Evolutionary conservation across 2,113 vertebrate genomes (phyloP).

Genomic region (Corvus hawaiiensis): DNA sequence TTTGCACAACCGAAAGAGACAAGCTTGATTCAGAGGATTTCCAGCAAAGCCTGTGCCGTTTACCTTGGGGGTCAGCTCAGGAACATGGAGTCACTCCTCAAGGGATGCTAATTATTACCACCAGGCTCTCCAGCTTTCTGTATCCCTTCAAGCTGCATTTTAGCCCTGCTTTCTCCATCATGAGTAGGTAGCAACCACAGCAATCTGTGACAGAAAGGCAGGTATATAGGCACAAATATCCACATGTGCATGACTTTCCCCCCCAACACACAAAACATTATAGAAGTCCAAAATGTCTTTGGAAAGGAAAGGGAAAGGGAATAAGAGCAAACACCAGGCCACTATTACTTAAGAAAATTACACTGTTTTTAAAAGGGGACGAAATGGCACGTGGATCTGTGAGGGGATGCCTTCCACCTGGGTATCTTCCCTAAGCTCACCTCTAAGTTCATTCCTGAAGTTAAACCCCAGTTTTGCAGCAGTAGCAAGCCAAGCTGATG

Average conservation of each 20-base stretch:
- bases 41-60: neutral
- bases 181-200: neutral
- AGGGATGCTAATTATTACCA: neutral
- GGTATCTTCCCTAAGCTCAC: neutral
- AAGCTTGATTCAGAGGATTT: neutral
- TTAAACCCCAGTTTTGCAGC: neutral
- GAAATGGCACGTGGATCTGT: neutral
- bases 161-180: neutral
- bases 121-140: rapidly evolving
- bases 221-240: neutral
- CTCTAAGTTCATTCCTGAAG: neutral
- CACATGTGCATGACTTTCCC: neutral
- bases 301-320: neutral
- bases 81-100: neutral
- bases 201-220: neutral
- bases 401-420: neutral
- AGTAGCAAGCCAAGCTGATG: neutral
- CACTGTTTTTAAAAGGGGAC: neutral
- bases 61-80: neutral
- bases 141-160: neutral
- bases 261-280: neutral
- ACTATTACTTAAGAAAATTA: neutral
- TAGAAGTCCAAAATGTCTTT: neutral
- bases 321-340: neutral
- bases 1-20: neutral